Conservation (phyloP, 2,888 invertebrate genomes). For the Terebella lapidaria region DNA sequence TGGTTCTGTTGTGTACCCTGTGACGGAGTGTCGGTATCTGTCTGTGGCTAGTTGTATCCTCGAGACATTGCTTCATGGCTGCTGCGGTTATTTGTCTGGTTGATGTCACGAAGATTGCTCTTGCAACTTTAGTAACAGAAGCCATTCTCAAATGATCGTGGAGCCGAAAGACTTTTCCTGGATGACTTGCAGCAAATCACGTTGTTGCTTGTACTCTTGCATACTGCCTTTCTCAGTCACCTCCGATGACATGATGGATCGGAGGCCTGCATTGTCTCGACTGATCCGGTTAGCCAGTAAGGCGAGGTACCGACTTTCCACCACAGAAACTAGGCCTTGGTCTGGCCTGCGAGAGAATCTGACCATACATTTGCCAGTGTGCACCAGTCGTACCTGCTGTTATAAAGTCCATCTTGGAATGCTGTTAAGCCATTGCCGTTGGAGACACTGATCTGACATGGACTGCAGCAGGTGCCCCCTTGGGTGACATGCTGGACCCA, state of each 20-base stretch:
- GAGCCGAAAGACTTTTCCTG: too few relatives aligned
- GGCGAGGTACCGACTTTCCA: too few relatives aligned
- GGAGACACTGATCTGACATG: not conserved
- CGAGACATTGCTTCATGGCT: not conserved
- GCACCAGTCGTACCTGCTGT: not conserved
- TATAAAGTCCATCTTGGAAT: not conserved
- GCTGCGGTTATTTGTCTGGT: not conserved
- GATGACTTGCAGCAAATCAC: too few relatives aligned
- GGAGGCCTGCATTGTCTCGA: slow-evolving; percentile 12
- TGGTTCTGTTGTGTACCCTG: not conserved
- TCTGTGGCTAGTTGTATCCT: not conserved
- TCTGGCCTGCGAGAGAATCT: not conserved
- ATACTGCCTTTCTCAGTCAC: not conserved
- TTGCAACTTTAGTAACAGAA: too few relatives aligned
- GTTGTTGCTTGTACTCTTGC: too few relatives aligned
- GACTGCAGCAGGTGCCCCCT: slow-evolving; percentile 5
- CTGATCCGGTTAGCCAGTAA: too few relatives aligned
- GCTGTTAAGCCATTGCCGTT: not conserved
- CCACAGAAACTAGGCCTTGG: too few relatives aligned
- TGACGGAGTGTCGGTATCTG: too few relatives aligned
- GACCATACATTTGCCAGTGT: not conserved
- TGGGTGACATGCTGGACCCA: slow-evolving; percentile 24
- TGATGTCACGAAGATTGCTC: too few relatives aligned
- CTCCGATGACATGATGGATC: slow-evolving; percentile 22
- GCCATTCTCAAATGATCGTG: too few relatives aligned